Evolutionary conservation across 2,113 vertebrate genomes (phyloP).

Genomic region (Centropristis striata): DNA sequence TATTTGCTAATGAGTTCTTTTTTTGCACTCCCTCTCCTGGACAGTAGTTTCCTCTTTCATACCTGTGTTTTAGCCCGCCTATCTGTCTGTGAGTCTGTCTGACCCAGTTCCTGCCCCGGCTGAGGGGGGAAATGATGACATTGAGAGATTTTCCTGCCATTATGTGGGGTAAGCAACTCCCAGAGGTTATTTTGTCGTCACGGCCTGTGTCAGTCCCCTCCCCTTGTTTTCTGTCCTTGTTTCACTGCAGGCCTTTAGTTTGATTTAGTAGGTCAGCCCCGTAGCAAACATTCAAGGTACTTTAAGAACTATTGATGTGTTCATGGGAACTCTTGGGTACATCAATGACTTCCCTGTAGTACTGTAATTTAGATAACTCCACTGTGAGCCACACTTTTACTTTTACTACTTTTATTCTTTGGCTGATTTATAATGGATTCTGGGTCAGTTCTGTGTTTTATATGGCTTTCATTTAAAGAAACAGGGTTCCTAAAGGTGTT

Average conservation of each 20-base stretch:
- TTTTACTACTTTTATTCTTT: background rate
- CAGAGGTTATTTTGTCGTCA: constrained; percentile 49
- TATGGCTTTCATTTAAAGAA: background rate
- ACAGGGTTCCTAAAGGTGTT: too few relatives aligned
- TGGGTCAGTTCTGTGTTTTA: background rate
- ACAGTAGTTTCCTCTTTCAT: constrained; percentile 35
- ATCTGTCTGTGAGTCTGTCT: constrained; percentile 59
- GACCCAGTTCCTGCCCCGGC: constrained; percentile 73
- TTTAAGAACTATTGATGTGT: constrained; percentile 16
- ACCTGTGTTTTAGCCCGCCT: constrained; percentile 45
- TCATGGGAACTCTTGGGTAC: background rate
- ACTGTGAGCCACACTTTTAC: background rate
- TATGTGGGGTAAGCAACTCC: constrained; percentile 73
- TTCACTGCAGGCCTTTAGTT: constrained; percentile 7
- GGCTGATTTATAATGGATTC: background rate
- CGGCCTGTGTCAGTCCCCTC: constrained; percentile 12
- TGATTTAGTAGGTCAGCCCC: constrained; percentile 45
- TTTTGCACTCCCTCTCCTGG: background rate
- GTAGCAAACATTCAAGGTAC: constrained; percentile 18
- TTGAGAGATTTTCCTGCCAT: constrained; percentile 76
- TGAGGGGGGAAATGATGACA: constrained; percentile 70
- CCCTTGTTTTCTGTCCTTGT: constrained; percentile 27
- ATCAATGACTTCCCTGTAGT: background rate
- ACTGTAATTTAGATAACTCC: background rate
- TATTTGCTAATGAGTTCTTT: constrained; percentile 4